These are phyloP conservation scores for Cheilosia vernalis DNA, from an alignment of 2,888 invertebrate genomes.

Conservation along the genomic window DNA sequence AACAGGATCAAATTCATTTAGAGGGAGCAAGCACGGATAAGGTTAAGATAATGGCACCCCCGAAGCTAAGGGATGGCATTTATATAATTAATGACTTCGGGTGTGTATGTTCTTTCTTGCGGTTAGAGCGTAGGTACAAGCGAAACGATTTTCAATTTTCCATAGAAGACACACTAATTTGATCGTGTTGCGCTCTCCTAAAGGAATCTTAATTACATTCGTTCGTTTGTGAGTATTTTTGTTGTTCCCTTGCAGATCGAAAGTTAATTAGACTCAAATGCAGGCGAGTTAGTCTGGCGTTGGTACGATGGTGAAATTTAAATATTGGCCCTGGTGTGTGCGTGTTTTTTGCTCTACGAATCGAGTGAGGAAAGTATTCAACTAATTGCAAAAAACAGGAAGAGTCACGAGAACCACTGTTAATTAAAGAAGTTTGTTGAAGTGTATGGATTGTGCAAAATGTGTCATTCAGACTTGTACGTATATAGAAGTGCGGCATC, in stretches of 20 bases:
- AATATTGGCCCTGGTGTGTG: slow-evolving; percentile 32
- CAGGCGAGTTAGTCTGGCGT: neutral
- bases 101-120: slow-evolving; percentile 30
- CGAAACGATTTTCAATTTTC: slow-evolving; percentile 42
- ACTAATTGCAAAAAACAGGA: slow-evolving; percentile 38
- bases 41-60: slow-evolving; percentile 47
- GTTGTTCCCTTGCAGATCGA: slow-evolving; percentile 28
- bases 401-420: slow-evolving; percentile 45
- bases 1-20: slow-evolving; percentile 66
- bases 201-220: slow-evolving; percentile 57
- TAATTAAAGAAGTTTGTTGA: slow-evolving; percentile 62
- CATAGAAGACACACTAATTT: slow-evolving; percentile 32
- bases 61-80: slow-evolving; percentile 41
- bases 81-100: slow-evolving; percentile 62
- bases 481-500: slow-evolving; percentile 15
- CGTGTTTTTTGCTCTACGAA: neutral
- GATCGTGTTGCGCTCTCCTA: slow-evolving; percentile 52
- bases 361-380: neutral
- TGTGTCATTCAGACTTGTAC: slow-evolving; percentile 24
- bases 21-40: slow-evolving; percentile 29
- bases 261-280: slow-evolving; percentile 66
- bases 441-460: slow-evolving; percentile 38
- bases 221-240: neutral
- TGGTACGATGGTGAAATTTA: slow-evolving; percentile 10
- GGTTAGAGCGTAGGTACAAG: neutral